phyloP scores from a whole-genome alignment of 2,888 invertebrate genomes.

The Homarus gammarus region DNA sequence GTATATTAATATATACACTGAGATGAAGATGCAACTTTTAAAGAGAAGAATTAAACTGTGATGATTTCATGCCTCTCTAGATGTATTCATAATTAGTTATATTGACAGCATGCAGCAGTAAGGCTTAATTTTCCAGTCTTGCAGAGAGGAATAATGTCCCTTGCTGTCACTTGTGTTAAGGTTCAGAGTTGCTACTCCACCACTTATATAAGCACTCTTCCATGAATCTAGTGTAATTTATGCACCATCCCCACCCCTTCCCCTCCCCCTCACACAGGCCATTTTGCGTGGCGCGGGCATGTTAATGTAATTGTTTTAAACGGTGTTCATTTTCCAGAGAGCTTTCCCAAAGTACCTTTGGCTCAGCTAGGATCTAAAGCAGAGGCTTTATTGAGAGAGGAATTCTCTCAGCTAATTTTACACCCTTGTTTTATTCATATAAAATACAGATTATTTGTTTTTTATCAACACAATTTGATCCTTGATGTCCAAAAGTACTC shows the following conservation, averaged over 20 bases:
- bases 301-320: constrained; percentile 50
- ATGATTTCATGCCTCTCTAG: constrained; percentile 28
- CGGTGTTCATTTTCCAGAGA: constrained; percentile 50
- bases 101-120: constrained; percentile 70
- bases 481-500: constrained; percentile 59
- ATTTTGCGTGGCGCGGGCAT: constrained; percentile 59
- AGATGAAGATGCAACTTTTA: constrained; percentile 26
- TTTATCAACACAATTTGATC: constrained; percentile 14
- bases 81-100: constrained; percentile 39
- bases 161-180: constrained; percentile 60
- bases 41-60: constrained; percentile 26
- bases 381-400: constrained; percentile 11
- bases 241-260: constrained; percentile 63
- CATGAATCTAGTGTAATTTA: constrained; percentile 61
- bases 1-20: neutral
- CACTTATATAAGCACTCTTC: constrained; percentile 49
- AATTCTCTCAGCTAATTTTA: neutral
- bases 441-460: neutral
- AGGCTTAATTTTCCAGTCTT: constrained; percentile 57
- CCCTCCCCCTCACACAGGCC: constrained; percentile 44
- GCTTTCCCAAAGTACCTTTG: constrained; percentile 35
- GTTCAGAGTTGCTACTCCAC: constrained; percentile 52
- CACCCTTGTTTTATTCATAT: neutral
- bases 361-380: constrained; percentile 34
- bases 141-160: constrained; percentile 57